phyloP scores from a whole-genome alignment of 1,140 invertebrate species.

The Meloidogyne floridensis region DNA sequence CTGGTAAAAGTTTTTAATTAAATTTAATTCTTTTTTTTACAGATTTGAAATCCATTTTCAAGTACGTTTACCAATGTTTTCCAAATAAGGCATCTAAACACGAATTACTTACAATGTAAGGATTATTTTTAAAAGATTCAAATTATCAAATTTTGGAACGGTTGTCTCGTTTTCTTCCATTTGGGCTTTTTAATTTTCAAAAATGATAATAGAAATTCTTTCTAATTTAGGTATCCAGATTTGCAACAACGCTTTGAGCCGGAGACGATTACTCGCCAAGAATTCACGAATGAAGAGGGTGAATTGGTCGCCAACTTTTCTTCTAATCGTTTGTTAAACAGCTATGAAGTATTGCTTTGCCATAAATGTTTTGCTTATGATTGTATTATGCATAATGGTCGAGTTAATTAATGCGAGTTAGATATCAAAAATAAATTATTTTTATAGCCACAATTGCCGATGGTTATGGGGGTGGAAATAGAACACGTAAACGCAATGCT shows the following conservation, averaged over 20 bases:
- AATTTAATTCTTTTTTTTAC: background rate
- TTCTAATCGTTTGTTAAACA: slow-evolving; percentile 44
- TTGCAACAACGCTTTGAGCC: slow-evolving; percentile 49
- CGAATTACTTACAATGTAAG: slow-evolving; percentile 31
- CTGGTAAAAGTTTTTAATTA: background rate
- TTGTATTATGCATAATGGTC: slow-evolving; percentile 49
- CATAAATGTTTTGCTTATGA: slow-evolving; percentile 49
- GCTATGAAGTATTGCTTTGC: slow-evolving; percentile 48
- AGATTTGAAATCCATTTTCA: slow-evolving; percentile 40
- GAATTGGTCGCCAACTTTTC: slow-evolving; percentile 46
- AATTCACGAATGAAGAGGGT: slow-evolving; percentile 46
- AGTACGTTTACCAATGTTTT: slow-evolving; percentile 41
- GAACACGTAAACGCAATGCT: slow-evolving; percentile 1
- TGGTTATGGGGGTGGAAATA: background rate
- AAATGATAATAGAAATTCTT: background rate
- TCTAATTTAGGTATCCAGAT: slow-evolving; percentile 49
- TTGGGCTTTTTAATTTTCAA: no score
- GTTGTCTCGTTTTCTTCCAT: no score
- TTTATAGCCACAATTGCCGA: slow-evolving; percentile 8
- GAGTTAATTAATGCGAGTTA: background rate
- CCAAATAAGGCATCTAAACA: slow-evolving; percentile 48
- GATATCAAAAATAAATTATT: background rate
- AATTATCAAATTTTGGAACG: no score
- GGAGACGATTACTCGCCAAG: slow-evolving; percentile 31
- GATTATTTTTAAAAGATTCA: no score